Percentiles rank a stretch among this genome's conserved stretches.
phyloP scores from a whole-genome alignment of 2,888 invertebrate genomes.

The Salpingus planirostris region DNA sequence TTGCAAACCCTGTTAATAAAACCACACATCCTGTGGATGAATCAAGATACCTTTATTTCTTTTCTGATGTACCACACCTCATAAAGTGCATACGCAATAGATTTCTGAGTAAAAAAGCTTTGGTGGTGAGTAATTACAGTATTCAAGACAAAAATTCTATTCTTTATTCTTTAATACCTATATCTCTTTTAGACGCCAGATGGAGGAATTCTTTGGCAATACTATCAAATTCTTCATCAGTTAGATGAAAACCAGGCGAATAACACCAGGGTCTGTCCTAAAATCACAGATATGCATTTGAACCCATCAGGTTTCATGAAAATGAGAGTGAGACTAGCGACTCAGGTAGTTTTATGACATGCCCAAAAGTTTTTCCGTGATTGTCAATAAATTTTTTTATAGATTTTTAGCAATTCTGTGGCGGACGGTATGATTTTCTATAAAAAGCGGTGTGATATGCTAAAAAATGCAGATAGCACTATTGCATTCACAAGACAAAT shows the following conservation, averaged over 20 bases:
- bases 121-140: neutral
- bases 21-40: slow-evolving; percentile 13
- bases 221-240: neutral
- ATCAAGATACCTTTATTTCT: slow-evolving; percentile 13
- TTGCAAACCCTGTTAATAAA: slow-evolving; percentile 7
- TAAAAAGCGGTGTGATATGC: neutral
- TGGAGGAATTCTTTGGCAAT: neutral
- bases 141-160: neutral
- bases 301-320: slow-evolving; percentile 2
- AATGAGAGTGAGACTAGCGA: slow-evolving; percentile 4
- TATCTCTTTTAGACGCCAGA: neutral
- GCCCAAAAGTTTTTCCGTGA: neutral
- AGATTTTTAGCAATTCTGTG: slow-evolving; percentile 1
- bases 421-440: neutral
- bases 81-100: slow-evolving; percentile 4
- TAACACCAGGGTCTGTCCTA: slow-evolving; percentile 3
- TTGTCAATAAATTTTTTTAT: neutral
- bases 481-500: neutral
- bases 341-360: slow-evolving; percentile 4
- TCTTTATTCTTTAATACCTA: neutral
- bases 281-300: slow-evolving; percentile 3
- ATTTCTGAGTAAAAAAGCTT: neutral
- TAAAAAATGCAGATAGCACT: neutral
- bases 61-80: slow-evolving; percentile 11
- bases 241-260: neutral